Evolutionary conservation across 1,140 invertebrate species (phyloP), one percentile per base, ranked within the genome.

Genomic region (Aethina tumida): DNA sequence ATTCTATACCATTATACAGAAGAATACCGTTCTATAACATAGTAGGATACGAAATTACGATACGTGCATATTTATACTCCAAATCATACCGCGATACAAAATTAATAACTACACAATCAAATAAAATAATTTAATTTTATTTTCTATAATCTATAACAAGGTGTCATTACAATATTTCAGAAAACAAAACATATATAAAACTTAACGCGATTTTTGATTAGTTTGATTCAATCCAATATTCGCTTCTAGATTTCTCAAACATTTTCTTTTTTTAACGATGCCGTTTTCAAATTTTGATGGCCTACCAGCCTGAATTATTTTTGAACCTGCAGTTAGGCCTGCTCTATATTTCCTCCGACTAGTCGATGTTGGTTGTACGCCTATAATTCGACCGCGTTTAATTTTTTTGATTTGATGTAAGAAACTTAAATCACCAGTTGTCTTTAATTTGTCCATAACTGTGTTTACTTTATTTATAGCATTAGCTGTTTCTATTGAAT

Each of bases 341-440:
- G 35, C 17, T 26, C 35, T 27, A 7, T 27, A 10, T 37, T 37
- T 37, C 17, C 35, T 26, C 8, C 35, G 35, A 28, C 24, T 37
- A 30, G 25, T 37, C 28, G 35, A 37, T 37, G 35, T 37, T n/a
- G 21, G 21, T 28, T 37, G 35, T 27, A 37, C 35, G n/a, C 25
- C 22, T 26, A 28, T 27, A 10, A 37, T 10, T 28, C 13, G 8
- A 0, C 22, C 17, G 25, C 22, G 5, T 37, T 30, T 37, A 27
- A 35, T 15, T 29, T 27, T 35, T 35, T 35, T 35, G 34, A n/a
- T n/a, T n/a, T n/a, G n/a, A n/a, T 20, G 31, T 34, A 34, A 34
- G 13, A 34, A 34, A 20, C 13, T 34, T 13, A 34, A 34, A 35
- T 25, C 21, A 35, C 18, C 33, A 35, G 33, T 35, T 35, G 19